phyloP scores from a whole-genome alignment of 2,888 invertebrate genomes.

The Lumbricus terrestris region DNA sequence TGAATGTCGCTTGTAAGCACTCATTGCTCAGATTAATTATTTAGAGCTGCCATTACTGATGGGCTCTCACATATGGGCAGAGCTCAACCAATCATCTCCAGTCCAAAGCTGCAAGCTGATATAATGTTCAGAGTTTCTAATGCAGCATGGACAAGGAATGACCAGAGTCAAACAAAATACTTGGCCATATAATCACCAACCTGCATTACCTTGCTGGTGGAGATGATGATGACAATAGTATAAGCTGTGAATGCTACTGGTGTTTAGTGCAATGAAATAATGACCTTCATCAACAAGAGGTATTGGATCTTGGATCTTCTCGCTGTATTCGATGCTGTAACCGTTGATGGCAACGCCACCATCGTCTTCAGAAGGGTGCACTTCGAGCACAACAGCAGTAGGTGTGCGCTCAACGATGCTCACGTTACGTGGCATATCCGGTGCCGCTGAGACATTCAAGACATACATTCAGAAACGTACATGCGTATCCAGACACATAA shows the following conservation, averaged over 20 bases:
- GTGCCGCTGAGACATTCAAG: constrained; percentile 30
- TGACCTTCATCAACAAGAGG: neutral
- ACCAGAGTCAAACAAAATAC: neutral
- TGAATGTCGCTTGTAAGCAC: neutral
- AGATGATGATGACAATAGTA: neutral
- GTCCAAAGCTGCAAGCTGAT: neutral
- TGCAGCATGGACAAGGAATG: neutral
- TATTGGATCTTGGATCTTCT: neutral
- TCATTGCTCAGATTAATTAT: neutral
- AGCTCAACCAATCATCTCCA: neutral
- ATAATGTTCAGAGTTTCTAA: neutral
- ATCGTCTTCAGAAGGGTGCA: constrained; percentile 34
- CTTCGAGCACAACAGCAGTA: constrained; percentile 33
- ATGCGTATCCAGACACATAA: neutral
- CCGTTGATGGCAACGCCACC: constrained; percentile 38
- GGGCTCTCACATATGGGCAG: neutral
- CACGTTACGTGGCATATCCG: constrained; percentile 32
- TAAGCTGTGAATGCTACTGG: no score
- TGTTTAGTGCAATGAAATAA: neutral
- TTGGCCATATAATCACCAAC: neutral
- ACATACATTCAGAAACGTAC: neutral
- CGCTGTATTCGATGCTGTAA: constrained; percentile 37
- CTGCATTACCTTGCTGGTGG: neutral
- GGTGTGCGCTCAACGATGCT: constrained; percentile 32
- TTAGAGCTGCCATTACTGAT: no score